Base-by-base conservation (phyloP, 2,888 invertebrate species). In the Microplitis manilae region DNA sequence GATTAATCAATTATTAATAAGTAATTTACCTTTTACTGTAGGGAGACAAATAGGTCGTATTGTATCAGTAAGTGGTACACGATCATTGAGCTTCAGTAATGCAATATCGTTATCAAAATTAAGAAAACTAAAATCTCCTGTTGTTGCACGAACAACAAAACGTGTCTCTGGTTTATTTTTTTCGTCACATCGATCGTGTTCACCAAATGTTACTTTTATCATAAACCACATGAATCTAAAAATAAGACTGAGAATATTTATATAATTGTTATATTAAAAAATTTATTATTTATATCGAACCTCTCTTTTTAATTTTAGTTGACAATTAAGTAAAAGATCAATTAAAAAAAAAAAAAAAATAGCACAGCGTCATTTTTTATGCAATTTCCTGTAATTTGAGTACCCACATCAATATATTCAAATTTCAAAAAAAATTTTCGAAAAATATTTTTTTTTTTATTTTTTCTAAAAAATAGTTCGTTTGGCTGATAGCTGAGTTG, bases 31-130 rank as follows among this genome's bases (percentile, higher is more conserved):
- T 87, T 92, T 92, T 72, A 90, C 87, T 76, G 92, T 92, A 5
- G 97, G 97, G 82, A 97, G 90, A 87, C 97, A 97, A 82, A 96
- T 95, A 0, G 97, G 97, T 70, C 95, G 93, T 81, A 97, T 95
- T 73, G 93, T 92, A 80, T 95, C 94, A 1, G 95, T 94, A 78
- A 97, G 93, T 0, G 95, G 94, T 60, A 97, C 95, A 67, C 93
- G 92, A 85, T 96, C 95, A 87, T 96, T 96, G 1, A 97, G 92
- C 50, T 96, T 91, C 77, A 97, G 90, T 74, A 97, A 88, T 0
- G 96, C 96, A 81, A 97, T 95, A 87, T 97, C 97, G 88, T 97
- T 95, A 90, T 97, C 95, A 86, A 96, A 97, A 90, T 96, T 96
- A 71, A 94, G 92, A 85, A 96, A 94, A 84, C 94, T 96, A 90